Conservation (phyloP, 2,797 vertebrate genomes). For the Poeciliopsis turneri region DNA sequence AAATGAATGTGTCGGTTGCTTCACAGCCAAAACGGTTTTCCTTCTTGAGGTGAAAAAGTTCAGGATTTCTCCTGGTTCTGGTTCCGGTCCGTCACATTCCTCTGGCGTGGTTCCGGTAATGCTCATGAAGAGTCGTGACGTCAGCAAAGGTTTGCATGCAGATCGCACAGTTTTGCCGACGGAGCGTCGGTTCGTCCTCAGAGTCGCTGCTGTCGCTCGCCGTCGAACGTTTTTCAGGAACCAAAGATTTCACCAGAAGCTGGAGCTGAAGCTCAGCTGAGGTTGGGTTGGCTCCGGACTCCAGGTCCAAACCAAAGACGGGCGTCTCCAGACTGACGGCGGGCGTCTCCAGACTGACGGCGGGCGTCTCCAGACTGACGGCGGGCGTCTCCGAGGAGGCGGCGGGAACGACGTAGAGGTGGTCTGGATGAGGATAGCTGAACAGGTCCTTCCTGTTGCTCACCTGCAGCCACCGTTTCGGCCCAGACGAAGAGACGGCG, state of each 20-base stretch:
- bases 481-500: not conserved
- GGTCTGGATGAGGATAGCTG: slow-evolving; percentile 61
- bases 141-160: slow-evolving; percentile 46
- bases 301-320: not conserved
- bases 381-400: slow-evolving; percentile 23
- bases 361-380: not conserved
- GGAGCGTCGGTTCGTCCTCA: not conserved
- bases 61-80: not conserved
- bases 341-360: slow-evolving; percentile 17
- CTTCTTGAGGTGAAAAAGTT: not conserved
- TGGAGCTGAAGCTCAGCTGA: not conserved
- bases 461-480: not conserved
- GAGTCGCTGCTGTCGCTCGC: not conserved
- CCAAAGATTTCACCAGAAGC: slow-evolving; percentile 6
- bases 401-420: slow-evolving; percentile 46
- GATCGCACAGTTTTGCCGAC: slow-evolving; percentile 29
- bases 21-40: too few species aligned
- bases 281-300: not conserved
- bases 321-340: not conserved
- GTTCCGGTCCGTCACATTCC: slow-evolving; percentile 4
- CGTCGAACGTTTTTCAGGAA: not conserved
- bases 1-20: not conserved
- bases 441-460: slow-evolving; percentile 44
- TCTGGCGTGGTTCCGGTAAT: slow-evolving; percentile 59
- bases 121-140: slow-evolving; percentile 44